Base-by-base conservation (phyloP, 1,140 invertebrate genomes). In the Megathymus violae region DNA sequence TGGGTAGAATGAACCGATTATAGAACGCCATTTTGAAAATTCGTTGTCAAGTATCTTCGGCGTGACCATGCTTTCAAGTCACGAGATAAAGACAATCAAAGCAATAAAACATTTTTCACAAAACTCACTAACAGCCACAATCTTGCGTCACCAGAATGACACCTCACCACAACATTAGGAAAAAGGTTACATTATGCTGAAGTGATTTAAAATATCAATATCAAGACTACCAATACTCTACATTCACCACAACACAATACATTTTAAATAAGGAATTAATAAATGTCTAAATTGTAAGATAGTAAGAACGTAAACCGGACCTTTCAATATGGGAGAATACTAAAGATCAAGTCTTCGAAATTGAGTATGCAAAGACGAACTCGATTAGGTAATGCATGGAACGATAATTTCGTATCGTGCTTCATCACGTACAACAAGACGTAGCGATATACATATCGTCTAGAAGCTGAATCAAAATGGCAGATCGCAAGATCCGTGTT, bases 401-500 rank as follows among this genome's bases (percentile, higher is more conserved):
- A 47, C 17, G n/a, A 47, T 2, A 36, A 36, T 36, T n/a, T 36
- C 10, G 34, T 36, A 10, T n/a, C 10, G 10, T 11, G 34, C 34
- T 36, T 36, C 34, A 36, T 36, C 34, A 36, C 34, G 34, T 36
- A 36, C 4, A 36, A 4, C 10, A 36, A 36, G 27, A 50, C n/a
- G 13, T 17, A 31, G 25, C 17, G 36, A 15, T 19, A 9, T 17
- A 47, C 3, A 36, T 36, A 11, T 36, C 34, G 19, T 22, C 13
- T 43, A 16, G 13, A 43, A 13, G 47, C 25, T 47, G 27, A 36
- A 64, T 41, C 59, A 71, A 74, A 69, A 71, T 66, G 72, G 69
- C 63, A 71, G 64, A 56, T n/a, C 19, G 34, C 38, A 5, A 58
- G 22, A 38, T n/a, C 19, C 17, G 31, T 36, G 41, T 47, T 10